These are phyloP conservation scores for Patella vulgata DNA, from an alignment of 1,140 invertebrate genomes.

Conservation along the genomic window DNA sequence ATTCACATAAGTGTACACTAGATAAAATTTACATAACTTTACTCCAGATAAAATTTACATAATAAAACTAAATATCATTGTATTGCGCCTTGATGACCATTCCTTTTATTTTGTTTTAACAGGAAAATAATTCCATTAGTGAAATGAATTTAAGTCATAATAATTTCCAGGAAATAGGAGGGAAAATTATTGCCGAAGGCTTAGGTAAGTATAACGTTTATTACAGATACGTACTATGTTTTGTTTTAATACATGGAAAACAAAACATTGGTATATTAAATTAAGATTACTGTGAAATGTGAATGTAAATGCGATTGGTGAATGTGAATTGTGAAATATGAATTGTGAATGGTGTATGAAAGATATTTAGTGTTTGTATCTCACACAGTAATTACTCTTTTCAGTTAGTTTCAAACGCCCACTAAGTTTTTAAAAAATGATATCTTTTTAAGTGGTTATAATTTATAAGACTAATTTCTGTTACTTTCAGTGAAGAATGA, in stretches of 20 bases:
- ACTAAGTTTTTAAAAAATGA: slow-evolving; percentile 7
- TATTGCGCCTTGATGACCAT: not conserved
- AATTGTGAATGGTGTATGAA: not conserved
- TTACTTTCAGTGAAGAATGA: slow-evolving; percentile 39
- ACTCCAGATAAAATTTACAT: no score
- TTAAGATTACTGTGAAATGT: not conserved
- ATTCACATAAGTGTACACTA: no score
- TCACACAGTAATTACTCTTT: slow-evolving; percentile 7
- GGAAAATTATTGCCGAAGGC: slow-evolving; percentile 41
- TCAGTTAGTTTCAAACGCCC: no score
- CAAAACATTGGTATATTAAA: not conserved
- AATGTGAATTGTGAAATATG: slow-evolving; percentile 7
- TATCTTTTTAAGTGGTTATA: slow-evolving; percentile 6
- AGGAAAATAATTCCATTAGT: slow-evolving; percentile 41
- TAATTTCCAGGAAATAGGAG: slow-evolving; percentile 45
- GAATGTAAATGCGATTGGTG: not conserved
- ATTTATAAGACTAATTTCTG: not conserved
- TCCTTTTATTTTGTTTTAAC: slow-evolving; percentile 1
- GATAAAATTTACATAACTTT: no score
- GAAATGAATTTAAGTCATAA: slow-evolving; percentile 44
- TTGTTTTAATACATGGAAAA: not conserved
- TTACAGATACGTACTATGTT: not conserved
- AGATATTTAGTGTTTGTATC: slow-evolving; percentile 8
- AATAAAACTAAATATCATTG: slow-evolving; percentile 5
- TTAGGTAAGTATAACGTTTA: no score